A percentile compares a stretch with the other conserved stretches of the same genome.
These are phyloP conservation scores for Anguilla japonica DNA, from an alignment of 2,113 vertebrate genomes.

Conservation along the genomic window DNA sequence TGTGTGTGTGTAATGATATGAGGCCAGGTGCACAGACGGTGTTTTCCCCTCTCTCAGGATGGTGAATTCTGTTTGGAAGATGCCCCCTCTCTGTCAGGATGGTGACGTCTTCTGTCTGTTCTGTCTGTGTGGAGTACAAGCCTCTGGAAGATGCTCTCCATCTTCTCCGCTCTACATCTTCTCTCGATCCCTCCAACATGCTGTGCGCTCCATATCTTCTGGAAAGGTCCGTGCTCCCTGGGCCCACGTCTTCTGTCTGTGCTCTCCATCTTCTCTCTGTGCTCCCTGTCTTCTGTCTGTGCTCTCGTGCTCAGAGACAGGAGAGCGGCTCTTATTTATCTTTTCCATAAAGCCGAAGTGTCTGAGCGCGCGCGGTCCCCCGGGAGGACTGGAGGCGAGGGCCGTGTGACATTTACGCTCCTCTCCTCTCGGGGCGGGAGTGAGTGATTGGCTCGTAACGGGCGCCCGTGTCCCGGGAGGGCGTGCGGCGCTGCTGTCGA, in stretches of 20 bases:
- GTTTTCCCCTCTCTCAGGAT: constrained; percentile 68
- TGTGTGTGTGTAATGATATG: neutral
- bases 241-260: too few species aligned
- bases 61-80: constrained; percentile 82
- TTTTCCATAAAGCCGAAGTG: neutral
- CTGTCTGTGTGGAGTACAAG: too few species aligned
- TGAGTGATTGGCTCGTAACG: neutral
- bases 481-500: neutral
- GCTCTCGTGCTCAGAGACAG: constrained; percentile 16
- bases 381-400: neutral
- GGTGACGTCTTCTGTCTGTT: too few species aligned
- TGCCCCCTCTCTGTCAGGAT: too few species aligned
- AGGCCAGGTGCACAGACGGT: constrained; percentile 60
- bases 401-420: neutral
- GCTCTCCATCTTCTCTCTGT: too few species aligned
- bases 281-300: constrained; percentile 16
- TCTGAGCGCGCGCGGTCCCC: neutral
- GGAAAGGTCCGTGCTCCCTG: too few species aligned
- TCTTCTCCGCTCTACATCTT: too few species aligned
- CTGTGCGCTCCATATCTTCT: too few species aligned
- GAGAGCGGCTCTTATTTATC: neutral
- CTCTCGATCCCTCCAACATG: too few species aligned
- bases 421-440: neutral
- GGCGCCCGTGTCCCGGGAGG: neutral
- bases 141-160: too few species aligned